Evolutionary conservation across 2,888 invertebrate genomes (phyloP).

Genomic region (Pherbina coryleti): DNA sequence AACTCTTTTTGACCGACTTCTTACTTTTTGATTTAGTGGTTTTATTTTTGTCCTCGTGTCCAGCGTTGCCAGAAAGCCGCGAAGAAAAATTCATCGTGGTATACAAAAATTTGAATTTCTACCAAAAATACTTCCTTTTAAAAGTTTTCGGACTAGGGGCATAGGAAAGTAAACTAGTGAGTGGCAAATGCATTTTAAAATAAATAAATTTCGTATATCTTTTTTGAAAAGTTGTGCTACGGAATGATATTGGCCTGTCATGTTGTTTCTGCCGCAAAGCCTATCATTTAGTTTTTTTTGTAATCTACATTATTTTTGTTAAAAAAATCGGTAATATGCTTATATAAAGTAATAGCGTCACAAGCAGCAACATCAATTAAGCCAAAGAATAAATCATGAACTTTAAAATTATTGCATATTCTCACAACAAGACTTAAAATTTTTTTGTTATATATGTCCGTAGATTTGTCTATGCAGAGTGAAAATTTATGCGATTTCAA

Average conservation of each 20-base stretch:
- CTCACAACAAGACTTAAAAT: conserved; percentile 12
- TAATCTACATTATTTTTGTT: background rate
- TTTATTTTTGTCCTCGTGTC: no score
- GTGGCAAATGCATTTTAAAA: conserved; percentile 25
- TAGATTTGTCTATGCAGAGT: conserved; percentile 14
- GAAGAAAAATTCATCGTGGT: no score
- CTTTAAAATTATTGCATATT: background rate
- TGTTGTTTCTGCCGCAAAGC: conserved; percentile 18
- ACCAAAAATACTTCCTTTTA: no score
- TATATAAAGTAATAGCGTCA: conserved; percentile 7
- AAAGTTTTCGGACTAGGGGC: no score
- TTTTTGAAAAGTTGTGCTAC: conserved; percentile 4
- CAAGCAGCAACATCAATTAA: background rate
- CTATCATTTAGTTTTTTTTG: conserved; percentile 31
- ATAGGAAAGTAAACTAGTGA: background rate
- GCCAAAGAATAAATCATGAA: conserved; percentile 15
- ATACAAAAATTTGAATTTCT: no score
- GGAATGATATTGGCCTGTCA: conserved; percentile 9
- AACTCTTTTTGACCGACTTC: no score
- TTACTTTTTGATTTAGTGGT: no score
- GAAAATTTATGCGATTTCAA: conserved; percentile 3
- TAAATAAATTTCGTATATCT: conserved; percentile 7
- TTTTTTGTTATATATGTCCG: conserved; percentile 7
- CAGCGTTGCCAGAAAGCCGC: no score
- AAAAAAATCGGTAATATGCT: conserved; percentile 5